Conservation (phyloP, 2,113 vertebrate genomes). For the Lepisosteus osseus region DNA sequence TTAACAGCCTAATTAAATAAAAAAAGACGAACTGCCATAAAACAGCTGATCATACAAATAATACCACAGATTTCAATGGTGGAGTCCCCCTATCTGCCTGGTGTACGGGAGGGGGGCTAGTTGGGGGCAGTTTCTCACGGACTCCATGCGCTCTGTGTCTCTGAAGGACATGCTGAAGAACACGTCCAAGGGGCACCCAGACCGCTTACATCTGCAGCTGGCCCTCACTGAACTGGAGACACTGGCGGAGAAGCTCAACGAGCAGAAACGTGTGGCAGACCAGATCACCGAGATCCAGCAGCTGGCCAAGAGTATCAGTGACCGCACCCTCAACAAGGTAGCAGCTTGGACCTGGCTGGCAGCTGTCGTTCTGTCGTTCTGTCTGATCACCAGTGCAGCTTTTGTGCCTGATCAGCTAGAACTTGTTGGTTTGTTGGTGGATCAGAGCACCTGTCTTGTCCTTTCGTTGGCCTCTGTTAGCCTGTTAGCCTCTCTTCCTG, state of each 20-base stretch:
- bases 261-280: constrained; percentile 90
- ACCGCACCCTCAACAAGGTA: constrained; percentile 90
- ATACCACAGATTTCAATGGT: too few relatives aligned
- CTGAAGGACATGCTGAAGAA: constrained; percentile 94
- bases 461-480: too few relatives aligned
- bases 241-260: constrained; percentile 89
- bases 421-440: too few relatives aligned
- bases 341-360: neutral
- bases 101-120: too few relatives aligned
- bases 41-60: too few relatives aligned
- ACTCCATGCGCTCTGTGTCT: neutral
- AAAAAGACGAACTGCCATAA: too few relatives aligned
- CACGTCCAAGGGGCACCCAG: constrained; percentile 83
- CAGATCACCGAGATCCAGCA: constrained; percentile 92
- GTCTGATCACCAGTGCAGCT: neutral
- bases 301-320: constrained; percentile 83
- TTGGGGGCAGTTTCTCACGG: too few relatives aligned
- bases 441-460: too few relatives aligned
- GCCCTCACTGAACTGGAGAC: constrained; percentile 95
- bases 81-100: too few relatives aligned
- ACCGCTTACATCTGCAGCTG: constrained; percentile 86
- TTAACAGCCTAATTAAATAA: too few relatives aligned
- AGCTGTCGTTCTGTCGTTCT: neutral
- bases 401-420: too few relatives aligned
- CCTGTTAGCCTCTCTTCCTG: too few relatives aligned